These are phyloP conservation scores for Polylopha cassiicola DNA, from an alignment of 2,888 invertebrate species.

Conservation along the genomic window DNA sequence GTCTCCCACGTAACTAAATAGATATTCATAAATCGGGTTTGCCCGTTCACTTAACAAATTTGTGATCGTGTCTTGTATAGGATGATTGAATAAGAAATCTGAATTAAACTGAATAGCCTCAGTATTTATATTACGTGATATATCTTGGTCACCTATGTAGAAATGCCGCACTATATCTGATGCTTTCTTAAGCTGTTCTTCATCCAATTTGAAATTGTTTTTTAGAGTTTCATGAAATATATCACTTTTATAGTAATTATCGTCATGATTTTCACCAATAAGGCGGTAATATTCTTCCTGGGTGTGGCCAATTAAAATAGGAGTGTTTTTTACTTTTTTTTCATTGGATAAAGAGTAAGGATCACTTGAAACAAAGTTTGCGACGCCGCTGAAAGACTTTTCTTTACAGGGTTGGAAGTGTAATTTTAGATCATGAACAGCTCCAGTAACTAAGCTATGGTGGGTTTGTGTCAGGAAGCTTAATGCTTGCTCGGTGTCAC, in stretches of 20 bases:
- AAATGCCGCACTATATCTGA: conserved; percentile 49
- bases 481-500: conserved; percentile 50
- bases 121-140: conserved; percentile 38
- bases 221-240: conserved; percentile 50
- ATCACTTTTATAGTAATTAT: conserved; percentile 46
- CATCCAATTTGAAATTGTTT: conserved; percentile 52
- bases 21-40: conserved; percentile 52
- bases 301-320: conserved; percentile 60
- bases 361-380: conserved; percentile 55
- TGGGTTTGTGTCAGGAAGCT: conserved; percentile 44
- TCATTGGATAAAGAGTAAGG: conserved; percentile 52
- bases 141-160: conserved; percentile 58
- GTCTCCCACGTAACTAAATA: conserved; percentile 53
- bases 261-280: conserved; percentile 27
- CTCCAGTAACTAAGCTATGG: conserved; percentile 49
- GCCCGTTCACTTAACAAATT: conserved; percentile 51
- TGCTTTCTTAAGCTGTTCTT: conserved; percentile 37
- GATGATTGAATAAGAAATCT: conserved; percentile 57
- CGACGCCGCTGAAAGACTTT: conserved; percentile 57
- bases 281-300: conserved; percentile 40
- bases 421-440: conserved; percentile 46
- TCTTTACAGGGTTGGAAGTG: conserved; percentile 58
- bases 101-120: conserved; percentile 54
- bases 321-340: conserved; percentile 52
- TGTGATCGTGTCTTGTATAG: conserved; percentile 49